phyloP scores from a whole-genome alignment of 2,797 vertebrate species.

The Philypnodon macrostomus region DNA sequence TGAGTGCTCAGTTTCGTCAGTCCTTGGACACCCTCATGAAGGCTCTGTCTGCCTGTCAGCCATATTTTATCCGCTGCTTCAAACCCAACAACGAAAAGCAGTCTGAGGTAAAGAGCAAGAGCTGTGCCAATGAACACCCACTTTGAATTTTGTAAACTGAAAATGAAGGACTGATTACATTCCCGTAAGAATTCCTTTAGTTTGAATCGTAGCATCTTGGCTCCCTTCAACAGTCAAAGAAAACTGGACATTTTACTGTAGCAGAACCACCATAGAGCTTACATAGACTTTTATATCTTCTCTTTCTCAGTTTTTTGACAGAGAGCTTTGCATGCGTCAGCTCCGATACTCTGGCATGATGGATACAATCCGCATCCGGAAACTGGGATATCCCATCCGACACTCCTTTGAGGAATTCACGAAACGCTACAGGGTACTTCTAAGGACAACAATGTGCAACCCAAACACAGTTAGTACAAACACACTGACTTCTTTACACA shows the following conservation, averaged over 20 bases:
- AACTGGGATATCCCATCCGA: conserved; percentile 85
- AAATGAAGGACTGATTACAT: too few relatives aligned
- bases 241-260: too few relatives aligned
- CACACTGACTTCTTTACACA: background rate
- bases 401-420: conserved; percentile 86
- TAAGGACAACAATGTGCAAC: conserved; percentile 70
- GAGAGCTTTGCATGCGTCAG: conserved; percentile 86
- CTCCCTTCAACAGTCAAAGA: too few relatives aligned
- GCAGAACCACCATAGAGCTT: too few relatives aligned
- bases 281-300: too few relatives aligned
- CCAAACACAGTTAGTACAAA: conserved; percentile 63
- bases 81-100: conserved; percentile 92
- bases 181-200: too few relatives aligned
- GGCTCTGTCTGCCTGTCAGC: conserved; percentile 85
- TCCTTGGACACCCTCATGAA: conserved; percentile 95
- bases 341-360: conserved; percentile 90
- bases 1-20: conserved; percentile 90
- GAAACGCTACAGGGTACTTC: conserved; percentile 79
- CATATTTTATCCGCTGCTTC: conserved; percentile 94
- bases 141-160: too few relatives aligned
- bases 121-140: too few relatives aligned
- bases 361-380: conserved; percentile 90
- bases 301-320: conserved; percentile 79
- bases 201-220: too few relatives aligned
- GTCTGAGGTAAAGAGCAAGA: conserved; percentile 86